A percentile compares a stretch with the other conserved stretches of the same genome.
These are phyloP conservation scores for Xiphorhynchus erythropygius DNA, from an alignment of 2,797 vertebrate species.

Conservation along the genomic window DNA sequence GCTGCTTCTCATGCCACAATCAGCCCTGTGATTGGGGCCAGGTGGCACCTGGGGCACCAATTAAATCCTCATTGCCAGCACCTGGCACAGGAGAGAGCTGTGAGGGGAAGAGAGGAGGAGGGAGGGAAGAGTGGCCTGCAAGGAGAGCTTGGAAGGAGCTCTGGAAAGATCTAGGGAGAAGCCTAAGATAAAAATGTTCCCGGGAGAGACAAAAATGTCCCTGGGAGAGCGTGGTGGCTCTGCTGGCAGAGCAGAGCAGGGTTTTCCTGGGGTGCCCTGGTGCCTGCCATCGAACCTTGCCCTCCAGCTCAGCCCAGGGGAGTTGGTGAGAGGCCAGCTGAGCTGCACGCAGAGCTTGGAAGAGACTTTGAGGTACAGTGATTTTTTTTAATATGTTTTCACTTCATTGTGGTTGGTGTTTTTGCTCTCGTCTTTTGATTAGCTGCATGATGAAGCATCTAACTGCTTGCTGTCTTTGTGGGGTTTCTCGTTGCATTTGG, in stretches of 20 bases:
- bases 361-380: background rate
- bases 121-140: background rate
- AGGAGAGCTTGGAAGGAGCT: background rate
- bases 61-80: background rate
- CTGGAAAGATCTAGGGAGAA: background rate
- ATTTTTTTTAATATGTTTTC: background rate
- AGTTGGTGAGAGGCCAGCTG: background rate
- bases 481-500: background rate
- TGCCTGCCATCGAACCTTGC: accelerated
- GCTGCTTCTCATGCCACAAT: background rate
- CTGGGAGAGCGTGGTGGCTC: background rate
- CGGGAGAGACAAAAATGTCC: accelerated
- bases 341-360: background rate
- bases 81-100: accelerated
- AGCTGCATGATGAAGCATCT: background rate
- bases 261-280: background rate
- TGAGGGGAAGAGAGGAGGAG: background rate
- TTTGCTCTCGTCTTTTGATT: background rate
- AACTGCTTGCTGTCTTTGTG: background rate
- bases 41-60: background rate
- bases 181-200: accelerated
- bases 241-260: background rate
- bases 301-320: background rate
- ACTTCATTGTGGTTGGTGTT: background rate
- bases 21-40: background rate